These are phyloP conservation scores for Amiota mariae DNA, from an alignment of 2,888 invertebrate genomes.

Conservation along the genomic window DNA sequence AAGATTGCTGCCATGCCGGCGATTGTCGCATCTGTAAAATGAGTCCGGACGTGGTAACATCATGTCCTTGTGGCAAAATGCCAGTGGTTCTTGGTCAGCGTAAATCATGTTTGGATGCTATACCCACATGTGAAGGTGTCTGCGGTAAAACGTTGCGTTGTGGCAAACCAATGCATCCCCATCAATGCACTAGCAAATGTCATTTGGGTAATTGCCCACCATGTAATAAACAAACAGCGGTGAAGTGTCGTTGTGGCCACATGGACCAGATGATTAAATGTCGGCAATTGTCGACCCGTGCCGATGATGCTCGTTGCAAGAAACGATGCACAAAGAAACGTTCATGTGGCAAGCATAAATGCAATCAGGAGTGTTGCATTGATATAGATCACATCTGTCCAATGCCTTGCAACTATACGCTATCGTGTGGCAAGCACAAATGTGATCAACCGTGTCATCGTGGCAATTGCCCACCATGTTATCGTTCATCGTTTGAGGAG, in stretches of 20 bases:
- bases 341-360: slow-evolving; percentile 91
- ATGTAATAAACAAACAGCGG: slow-evolving; percentile 83
- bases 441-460: slow-evolving; percentile 93
- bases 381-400: slow-evolving; percentile 90
- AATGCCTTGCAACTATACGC: slow-evolving; percentile 84
- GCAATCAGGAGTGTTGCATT: slow-evolving; percentile 91
- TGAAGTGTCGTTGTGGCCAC: slow-evolving; percentile 89
- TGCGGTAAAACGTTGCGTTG: slow-evolving; percentile 81
- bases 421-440: slow-evolving; percentile 91
- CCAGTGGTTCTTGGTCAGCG: slow-evolving; percentile 75
- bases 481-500: slow-evolving; percentile 88
- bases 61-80: slow-evolving; percentile 86
- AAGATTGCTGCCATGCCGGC: slow-evolving; percentile 80
- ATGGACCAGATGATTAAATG: slow-evolving; percentile 88
- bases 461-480: slow-evolving; percentile 87
- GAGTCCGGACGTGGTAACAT: slow-evolving; percentile 77
- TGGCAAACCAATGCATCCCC: slow-evolving; percentile 79
- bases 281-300: slow-evolving; percentile 79
- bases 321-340: slow-evolving; percentile 92
- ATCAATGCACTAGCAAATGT: slow-evolving; percentile 78
- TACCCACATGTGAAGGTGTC: slow-evolving; percentile 85
- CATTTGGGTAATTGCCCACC: slow-evolving; percentile 85
- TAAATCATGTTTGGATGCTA: slow-evolving; percentile 83
- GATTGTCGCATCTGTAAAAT: slow-evolving; percentile 79
- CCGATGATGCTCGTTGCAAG: slow-evolving; percentile 87